Evolutionary conservation across 2,113 vertebrate genomes (phyloP), one percentile per base, ranked within the genome.

Genomic region (Lonchura striata): DNA sequence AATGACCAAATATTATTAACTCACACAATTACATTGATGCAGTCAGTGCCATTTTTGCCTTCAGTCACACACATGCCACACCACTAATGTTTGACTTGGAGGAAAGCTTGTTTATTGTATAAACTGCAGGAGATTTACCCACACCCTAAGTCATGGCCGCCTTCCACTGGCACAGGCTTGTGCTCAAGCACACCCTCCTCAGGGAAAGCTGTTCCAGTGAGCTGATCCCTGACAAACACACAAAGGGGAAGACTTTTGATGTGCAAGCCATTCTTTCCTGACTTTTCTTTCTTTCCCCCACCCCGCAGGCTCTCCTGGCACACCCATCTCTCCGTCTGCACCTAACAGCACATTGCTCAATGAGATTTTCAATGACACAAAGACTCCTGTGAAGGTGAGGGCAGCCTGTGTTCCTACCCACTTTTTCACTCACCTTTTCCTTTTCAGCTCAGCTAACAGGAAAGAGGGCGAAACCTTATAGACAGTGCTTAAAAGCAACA

Each of bases 331-430:
- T 61, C 74, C 95, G 0, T 77, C 92, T 14, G 61, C 86, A 31
- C 88, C 96, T 37, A 97, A 94, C 2, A 94, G 96, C 44, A 97
- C 90, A 1, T 7, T 97, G 44, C 92, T 97, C 25, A 98, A 97
- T 0, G 95, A 98, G 49, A 95, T 94, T 33, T 85, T 94, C 15
- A 97, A 97, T 0, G 97, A 94, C 60, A 98, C 95, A 8, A 97
- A 92, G 87, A 92, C 82, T 22, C 89, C 95, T 31, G 84, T 96
- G 80, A 97, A 97, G 97, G 98, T 99, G 90, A 97, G 91, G 11
- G 65, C 41, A 7, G 33, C 30, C 42, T 63, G 5, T 61, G 60
- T 52, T 82, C 53, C 20, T 19, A 8, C 30, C 31, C 42, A 33
- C 13, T 28, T 77, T 72, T 81, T 69, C 39, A 60, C 13, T 53